Percentiles rank a stretch among this genome's conserved stretches.
These are phyloP conservation scores for Gymnothorax reevesii DNA, from an alignment of 2,797 vertebrate species.

Conservation along the genomic window DNA sequence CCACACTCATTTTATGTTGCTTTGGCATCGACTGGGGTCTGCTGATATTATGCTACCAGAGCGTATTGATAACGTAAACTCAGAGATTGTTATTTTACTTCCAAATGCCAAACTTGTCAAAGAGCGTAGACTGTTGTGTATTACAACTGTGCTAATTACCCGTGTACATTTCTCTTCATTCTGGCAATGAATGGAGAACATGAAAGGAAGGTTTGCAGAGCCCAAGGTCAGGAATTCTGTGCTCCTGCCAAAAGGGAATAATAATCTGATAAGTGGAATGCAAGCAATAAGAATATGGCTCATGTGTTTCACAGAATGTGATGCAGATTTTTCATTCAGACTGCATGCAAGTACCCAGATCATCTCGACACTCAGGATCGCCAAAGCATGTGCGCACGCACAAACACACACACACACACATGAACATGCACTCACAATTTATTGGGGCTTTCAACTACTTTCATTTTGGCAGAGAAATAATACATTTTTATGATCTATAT, in stretches of 20 bases:
- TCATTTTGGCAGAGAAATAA: constrained; percentile 13
- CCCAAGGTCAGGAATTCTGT: background rate
- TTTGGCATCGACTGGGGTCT: background rate
- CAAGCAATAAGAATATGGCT: background rate
- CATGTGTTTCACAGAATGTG: background rate
- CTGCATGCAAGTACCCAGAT: background rate
- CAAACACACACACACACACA: background rate
- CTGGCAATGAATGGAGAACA: background rate
- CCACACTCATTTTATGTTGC: background rate
- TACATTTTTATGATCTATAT: constrained; percentile 8
- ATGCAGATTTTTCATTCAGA: background rate
- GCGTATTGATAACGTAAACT: background rate
- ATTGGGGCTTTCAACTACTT: background rate
- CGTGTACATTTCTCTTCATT: background rate
- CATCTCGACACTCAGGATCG: background rate
- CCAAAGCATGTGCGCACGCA: background rate
- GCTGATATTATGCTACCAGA: background rate
- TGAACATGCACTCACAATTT: background rate
- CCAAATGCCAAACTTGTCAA: background rate
- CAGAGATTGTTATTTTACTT: background rate
- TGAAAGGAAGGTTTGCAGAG: background rate
- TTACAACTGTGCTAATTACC: constrained; percentile 6
- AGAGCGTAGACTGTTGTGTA: background rate
- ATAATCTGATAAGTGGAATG: background rate
- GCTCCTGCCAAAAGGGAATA: background rate